phyloP scores from a whole-genome alignment of 92 coral and sea anemone species.

The Montipora capitata region DNA sequence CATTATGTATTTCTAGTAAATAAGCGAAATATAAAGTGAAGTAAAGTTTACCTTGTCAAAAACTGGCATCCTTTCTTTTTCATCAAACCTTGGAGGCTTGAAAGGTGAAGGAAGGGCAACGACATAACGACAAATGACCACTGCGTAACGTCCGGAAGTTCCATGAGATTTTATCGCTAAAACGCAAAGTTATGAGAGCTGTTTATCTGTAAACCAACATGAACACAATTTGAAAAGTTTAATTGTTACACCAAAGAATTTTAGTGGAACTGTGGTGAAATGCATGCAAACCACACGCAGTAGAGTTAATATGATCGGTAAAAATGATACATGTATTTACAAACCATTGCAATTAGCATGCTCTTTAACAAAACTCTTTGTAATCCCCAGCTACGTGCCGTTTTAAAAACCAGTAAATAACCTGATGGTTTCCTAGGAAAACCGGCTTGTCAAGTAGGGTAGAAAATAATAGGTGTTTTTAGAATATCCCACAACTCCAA shows the following conservation, averaged over 20 bases:
- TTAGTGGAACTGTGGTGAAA: background rate
- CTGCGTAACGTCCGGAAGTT: background rate
- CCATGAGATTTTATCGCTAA: conserved; percentile 14
- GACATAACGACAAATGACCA: no score
- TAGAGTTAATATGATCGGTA: no score
- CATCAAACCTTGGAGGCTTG: conserved; percentile 93
- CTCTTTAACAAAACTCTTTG: no score
- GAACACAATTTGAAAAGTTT: conserved; percentile 11
- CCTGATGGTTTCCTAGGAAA: background rate
- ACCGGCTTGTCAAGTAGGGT: conserved; percentile 27
- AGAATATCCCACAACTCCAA: no score
- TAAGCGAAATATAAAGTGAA: background rate
- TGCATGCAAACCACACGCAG: no score
- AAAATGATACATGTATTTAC: no score
- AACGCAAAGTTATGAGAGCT: conserved; percentile 23
- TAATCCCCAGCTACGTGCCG: background rate
- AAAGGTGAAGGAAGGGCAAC: conserved; percentile 99
- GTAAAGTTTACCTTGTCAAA: conserved; percentile 28
- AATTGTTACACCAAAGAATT: background rate
- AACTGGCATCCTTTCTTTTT: conserved; percentile 87
- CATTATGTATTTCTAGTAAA: background rate
- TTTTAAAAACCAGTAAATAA: background rate
- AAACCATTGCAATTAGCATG: no score
- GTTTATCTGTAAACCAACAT: conserved; percentile 46
- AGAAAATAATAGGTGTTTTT: no score